These are phyloP conservation scores for Neodiprion lecontei DNA, from an alignment of 1,140 invertebrate species.

Conservation along the genomic window DNA sequence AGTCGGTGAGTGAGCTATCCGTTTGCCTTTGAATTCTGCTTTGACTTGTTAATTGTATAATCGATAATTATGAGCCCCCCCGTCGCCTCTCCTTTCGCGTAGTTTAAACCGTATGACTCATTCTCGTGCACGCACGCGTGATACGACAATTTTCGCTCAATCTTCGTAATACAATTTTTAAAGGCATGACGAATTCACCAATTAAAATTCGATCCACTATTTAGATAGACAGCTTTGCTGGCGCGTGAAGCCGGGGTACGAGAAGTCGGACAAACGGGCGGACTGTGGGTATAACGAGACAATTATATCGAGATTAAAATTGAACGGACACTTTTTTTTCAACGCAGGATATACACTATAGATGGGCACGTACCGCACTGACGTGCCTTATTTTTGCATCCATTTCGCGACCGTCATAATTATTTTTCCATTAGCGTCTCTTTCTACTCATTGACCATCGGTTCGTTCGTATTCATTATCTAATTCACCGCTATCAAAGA, in stretches of 20 bases:
- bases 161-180: not conserved
- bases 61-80: not conserved
- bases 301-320: conserved; percentile 3
- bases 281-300: not conserved
- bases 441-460: not conserved
- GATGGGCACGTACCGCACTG: too few species aligned
- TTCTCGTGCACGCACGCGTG: conserved; percentile 1
- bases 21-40: not conserved
- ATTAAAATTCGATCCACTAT: not conserved
- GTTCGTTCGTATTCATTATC: not conserved
- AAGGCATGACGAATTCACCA: not conserved
- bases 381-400: not conserved
- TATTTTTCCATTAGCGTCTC: conserved; percentile 5
- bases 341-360: too few species aligned
- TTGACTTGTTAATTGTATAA: not conserved
- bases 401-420: not conserved
- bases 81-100: too few species aligned
- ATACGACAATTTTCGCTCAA: conserved; percentile 1
- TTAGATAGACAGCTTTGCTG: too few species aligned
- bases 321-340: not conserved
- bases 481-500: not conserved
- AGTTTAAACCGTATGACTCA: not conserved
- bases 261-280: too few species aligned
- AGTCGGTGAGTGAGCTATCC: too few species aligned
- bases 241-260: too few species aligned